Evolutionary conservation across 2,113 vertebrate species (phyloP).

Genomic region (Harpagus bidentatus): DNA sequence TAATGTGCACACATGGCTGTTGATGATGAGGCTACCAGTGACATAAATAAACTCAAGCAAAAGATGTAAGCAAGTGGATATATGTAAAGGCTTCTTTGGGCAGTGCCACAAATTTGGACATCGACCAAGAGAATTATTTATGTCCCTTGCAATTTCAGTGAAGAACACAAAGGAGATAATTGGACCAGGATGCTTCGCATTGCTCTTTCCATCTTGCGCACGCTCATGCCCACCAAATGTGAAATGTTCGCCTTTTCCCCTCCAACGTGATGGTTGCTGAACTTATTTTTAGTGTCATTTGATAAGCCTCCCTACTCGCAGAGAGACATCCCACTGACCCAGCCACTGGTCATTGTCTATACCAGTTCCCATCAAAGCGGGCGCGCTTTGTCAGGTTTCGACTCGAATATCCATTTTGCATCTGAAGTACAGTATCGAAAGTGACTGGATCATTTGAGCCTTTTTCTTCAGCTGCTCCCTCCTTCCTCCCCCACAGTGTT

Average conservation of each 20-base stretch:
- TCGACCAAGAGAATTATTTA: slow-evolving; percentile 73
- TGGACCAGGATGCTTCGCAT: slow-evolving; percentile 69
- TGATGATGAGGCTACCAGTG: slow-evolving; percentile 68
- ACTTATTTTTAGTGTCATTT: slow-evolving; percentile 99
- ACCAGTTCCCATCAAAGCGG: slow-evolving; percentile 95
- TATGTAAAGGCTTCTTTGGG: slow-evolving; percentile 62
- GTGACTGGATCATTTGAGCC: slow-evolving; percentile 99
- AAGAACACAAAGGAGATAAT: slow-evolving; percentile 86
- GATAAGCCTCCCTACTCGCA: slow-evolving; percentile 90
- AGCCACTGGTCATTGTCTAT: slow-evolving; percentile 99
- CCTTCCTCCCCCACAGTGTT: slow-evolving; percentile 83
- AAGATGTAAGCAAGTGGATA: slow-evolving; percentile 73
- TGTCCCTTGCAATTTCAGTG: slow-evolving; percentile 66
- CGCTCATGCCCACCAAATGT: slow-evolving; percentile 80
- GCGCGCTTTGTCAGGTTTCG: slow-evolving; percentile 97
- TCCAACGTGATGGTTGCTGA: slow-evolving; percentile 93
- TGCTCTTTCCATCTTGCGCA: slow-evolving; percentile 73
- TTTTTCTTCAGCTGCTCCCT: slow-evolving; percentile 92
- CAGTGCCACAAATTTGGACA: slow-evolving; percentile 67
- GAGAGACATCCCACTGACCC: slow-evolving; percentile 99
- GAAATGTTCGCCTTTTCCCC: slow-evolving; percentile 79
- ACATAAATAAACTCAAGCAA: slow-evolving; percentile 75
- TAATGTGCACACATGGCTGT: slow-evolving; percentile 62
- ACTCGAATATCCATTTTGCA: slow-evolving; percentile 96
- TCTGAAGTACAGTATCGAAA: slow-evolving; percentile 97